Evolutionary conservation across 2,888 invertebrate genomes (phyloP).

Genomic region (Boloria euphrosyne): DNA sequence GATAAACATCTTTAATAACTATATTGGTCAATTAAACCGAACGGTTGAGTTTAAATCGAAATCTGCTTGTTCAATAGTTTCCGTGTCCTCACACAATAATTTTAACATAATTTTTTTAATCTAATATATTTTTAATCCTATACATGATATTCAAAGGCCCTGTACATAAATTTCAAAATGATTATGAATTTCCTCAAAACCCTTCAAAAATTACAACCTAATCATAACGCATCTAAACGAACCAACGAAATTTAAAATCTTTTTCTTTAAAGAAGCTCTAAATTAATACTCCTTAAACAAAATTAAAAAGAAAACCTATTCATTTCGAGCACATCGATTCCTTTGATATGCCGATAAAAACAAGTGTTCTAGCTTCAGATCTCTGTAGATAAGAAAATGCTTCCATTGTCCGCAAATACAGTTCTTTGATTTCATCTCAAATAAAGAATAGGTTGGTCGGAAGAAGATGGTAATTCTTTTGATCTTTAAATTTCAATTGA

Average conservation of each 20-base stretch:
- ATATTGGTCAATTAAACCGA: no score
- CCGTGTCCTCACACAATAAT: no score
- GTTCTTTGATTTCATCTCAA: slow-evolving; percentile 35
- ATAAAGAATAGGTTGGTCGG: slow-evolving; percentile 38
- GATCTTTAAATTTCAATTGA: slow-evolving; percentile 41
- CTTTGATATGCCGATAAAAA: slow-evolving; percentile 24
- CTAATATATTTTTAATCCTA: no score
- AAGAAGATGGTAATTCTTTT: slow-evolving; percentile 42
- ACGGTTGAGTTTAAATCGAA: no score
- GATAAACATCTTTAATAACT: no score
- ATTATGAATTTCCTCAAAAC: no score
- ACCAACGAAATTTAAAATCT: neutral
- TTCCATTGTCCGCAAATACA: slow-evolving; percentile 37
- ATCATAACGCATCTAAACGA: neutral
- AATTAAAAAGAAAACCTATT: slow-evolving; percentile 6
- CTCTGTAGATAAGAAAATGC: slow-evolving; percentile 23
- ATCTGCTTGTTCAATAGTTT: no score
- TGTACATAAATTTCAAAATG: no score
- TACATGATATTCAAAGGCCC: no score
- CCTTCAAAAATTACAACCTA: no score
- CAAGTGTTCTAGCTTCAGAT: slow-evolving; percentile 21
- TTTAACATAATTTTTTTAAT: no score
- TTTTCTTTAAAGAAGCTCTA: neutral
- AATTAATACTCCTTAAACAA: neutral
- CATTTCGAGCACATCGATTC: slow-evolving; percentile 2